Base-by-base conservation (phyloP, 2,797 vertebrate genomes). In the Pogonophryne albipinna region DNA sequence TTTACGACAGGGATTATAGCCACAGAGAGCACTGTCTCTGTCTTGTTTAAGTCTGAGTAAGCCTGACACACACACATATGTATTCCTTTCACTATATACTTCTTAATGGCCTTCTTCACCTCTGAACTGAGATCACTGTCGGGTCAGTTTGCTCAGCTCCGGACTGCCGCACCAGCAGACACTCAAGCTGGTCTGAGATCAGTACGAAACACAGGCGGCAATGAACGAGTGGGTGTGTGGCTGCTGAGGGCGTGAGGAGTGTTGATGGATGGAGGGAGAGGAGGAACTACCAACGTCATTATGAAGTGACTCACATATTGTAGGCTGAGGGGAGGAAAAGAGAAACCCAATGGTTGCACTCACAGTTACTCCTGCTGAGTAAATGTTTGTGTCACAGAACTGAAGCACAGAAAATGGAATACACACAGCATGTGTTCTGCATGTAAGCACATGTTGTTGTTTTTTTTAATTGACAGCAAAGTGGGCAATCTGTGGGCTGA, bases 41-140 rank as follows among this genome's bases (percentile, higher is more conserved):
- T 79, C 63, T 84, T 65, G 31, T 78, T 45, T 74, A 58, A 78
- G 19, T 78, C 52, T 50, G 56, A 23, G 62, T 80, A 84, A 84
- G 76, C 66, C 62, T 78, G 59, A 75, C 17, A 53, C 52, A 46
- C 44, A 66, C 42, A 63, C 23, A 27, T 4, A 27, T 68, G 71
- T 38, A 85, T 85, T 63, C 75, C 53, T 41, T 83, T 55, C 61
- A 72, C 50, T 67, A 11, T 31, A 57, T 58, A 11, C 53, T 70
- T 53, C 66, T 85, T 82, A 65, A 20, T 44, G 15, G n/a, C 71
- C 47, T 60, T 46, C 51, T 76, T 83, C 71, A 90, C 69, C 82
- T 81, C 75, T 90, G 82, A 84, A 78, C 86, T 77, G 62, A 71
- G 81, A 77, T 85, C 85, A 85, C 77, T 67, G 68, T 75, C 58